Conservation (phyloP, 2,113 vertebrate genomes). For the Pomatorhinus ruficollis region DNA sequence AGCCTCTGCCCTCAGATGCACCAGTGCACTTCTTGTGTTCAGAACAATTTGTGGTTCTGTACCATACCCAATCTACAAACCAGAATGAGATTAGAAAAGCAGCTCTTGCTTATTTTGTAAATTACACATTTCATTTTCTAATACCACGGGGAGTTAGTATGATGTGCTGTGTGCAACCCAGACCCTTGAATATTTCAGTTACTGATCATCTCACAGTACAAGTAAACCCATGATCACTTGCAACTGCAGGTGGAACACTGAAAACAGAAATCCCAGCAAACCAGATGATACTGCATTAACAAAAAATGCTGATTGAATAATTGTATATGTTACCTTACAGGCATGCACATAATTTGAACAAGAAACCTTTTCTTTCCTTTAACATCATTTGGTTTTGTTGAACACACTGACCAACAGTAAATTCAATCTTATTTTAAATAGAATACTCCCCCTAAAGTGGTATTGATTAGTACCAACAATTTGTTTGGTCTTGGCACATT, state of each 20-base stretch:
- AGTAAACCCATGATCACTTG: neutral
- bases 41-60: neutral
- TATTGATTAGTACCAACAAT: neutral
- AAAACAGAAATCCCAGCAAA: neutral
- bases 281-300: neutral
- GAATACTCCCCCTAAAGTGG: neutral
- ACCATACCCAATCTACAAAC: neutral
- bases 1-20: neutral
- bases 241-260: neutral
- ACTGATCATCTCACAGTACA: neutral
- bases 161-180: neutral
- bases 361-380: neutral
- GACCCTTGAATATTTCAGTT: neutral
- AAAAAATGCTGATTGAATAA: neutral
- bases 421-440: neutral
- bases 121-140: neutral
- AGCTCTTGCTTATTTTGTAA: neutral
- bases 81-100: neutral
- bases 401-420: neutral
- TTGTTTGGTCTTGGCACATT: neutral
- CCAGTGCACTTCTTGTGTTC: neutral
- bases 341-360: neutral
- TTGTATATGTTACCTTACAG: neutral
- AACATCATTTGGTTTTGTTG: neutral
- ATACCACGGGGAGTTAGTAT: neutral